Percentiles rank a stretch among this genome's conserved stretches.
These are phyloP conservation scores for Heteropelma amictum DNA, from an alignment of 2,888 invertebrate genomes.

Conservation along the genomic window DNA sequence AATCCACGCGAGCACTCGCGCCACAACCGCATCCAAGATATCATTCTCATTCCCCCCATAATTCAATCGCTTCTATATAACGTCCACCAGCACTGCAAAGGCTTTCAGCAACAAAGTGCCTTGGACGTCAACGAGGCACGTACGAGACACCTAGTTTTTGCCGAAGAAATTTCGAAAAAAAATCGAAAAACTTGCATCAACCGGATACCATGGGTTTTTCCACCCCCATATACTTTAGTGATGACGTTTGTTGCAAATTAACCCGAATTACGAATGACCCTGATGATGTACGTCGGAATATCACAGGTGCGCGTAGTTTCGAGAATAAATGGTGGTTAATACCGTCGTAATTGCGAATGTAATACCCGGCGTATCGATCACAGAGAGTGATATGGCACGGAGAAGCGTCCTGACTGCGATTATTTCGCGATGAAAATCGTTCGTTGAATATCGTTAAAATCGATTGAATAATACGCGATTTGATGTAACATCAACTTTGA, in stretches of 20 bases:
- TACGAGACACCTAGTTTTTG: neutral
- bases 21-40: conserved; percentile 29
- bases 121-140: neutral
- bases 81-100: conserved; percentile 11
- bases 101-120: conserved; percentile 28
- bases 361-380: conserved; percentile 8
- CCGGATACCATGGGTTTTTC: no score
- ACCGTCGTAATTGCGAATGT: neutral
- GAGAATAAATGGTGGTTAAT: conserved; percentile 12
- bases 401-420: neutral
- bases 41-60: conserved; percentile 25
- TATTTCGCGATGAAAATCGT: neutral
- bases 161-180: no score
- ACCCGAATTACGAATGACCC: neutral
- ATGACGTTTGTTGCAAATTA: neutral
- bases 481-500: no score
- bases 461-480: no score
- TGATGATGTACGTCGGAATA: neutral
- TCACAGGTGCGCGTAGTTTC: neutral
- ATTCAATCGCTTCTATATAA: conserved; percentile 33
- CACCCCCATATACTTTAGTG: neutral
- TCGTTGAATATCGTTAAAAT: no score
- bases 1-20: conserved; percentile 26
- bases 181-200: no score
- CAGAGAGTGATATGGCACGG: neutral